A percentile compares a stretch with the other conserved stretches of the same genome.
Conservation (phyloP, 2,888 invertebrate genomes). For the Cryptosula pallasiana region DNA sequence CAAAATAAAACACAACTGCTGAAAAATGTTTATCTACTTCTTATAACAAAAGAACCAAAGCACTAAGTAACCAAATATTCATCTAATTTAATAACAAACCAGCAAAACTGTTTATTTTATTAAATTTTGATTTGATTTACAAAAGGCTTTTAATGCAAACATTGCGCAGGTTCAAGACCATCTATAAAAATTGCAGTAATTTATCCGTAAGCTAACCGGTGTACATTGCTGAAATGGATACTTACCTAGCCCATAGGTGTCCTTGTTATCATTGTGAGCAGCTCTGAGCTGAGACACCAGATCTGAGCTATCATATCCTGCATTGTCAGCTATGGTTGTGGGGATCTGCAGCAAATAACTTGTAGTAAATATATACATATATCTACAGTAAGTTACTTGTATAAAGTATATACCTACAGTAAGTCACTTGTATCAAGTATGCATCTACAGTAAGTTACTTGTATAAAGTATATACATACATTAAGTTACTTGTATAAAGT, state of each 20-base stretch:
- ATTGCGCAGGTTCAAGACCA: no score
- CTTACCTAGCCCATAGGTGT: slow-evolving; percentile 72
- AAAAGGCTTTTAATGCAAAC: no score
- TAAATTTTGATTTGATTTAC: no score
- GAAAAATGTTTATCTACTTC: no score
- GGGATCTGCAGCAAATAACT: slow-evolving; percentile 71
- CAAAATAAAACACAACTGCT: neutral
- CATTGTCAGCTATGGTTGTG: slow-evolving; percentile 95
- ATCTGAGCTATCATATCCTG: slow-evolving; percentile 94
- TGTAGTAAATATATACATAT: neutral
- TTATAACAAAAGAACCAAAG: neutral
- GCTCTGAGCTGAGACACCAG: slow-evolving; percentile 86
- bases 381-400: neutral
- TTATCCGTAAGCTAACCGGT: neutral
- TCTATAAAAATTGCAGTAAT: no score
- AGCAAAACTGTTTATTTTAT: no score
- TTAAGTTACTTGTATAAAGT: no score
- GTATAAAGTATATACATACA: no score
- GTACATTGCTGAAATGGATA: slow-evolving; percentile 26
- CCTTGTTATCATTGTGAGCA: slow-evolving; percentile 75
- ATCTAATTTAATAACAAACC: no score
- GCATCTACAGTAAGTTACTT: no score
- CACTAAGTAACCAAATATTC: no score
- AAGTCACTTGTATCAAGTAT: neutral
- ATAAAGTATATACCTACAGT: neutral